Percentiles rank a stretch among this genome's conserved stretches.
These are phyloP conservation scores for Idaea straminata DNA, from an alignment of 2,888 invertebrate species.

Conservation along the genomic window DNA sequence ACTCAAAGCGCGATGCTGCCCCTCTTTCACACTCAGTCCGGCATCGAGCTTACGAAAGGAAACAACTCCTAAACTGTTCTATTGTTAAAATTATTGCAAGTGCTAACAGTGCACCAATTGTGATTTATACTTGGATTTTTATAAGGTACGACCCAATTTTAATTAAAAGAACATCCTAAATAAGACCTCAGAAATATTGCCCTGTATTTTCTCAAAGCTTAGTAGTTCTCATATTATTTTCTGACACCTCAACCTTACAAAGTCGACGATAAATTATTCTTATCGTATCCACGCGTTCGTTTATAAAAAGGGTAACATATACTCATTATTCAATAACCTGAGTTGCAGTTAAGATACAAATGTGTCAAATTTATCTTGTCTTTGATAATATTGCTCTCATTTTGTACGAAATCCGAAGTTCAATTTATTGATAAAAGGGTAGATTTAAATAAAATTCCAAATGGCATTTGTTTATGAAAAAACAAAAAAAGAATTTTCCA, in stretches of 20 bases:
- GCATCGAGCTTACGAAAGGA: conserved; percentile 59
- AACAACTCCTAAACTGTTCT: conserved; percentile 48
- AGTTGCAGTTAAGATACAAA: neutral
- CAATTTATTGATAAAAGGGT: neutral
- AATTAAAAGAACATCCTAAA: neutral
- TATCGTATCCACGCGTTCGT: neutral
- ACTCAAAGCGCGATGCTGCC: conserved; percentile 57
- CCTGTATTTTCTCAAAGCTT: neutral
- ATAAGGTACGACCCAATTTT: conserved; percentile 2
- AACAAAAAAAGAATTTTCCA: too few relatives aligned
- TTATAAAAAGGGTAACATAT: neutral
- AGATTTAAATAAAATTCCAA: neutral
- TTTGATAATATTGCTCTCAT: neutral
- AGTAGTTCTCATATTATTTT: neutral
- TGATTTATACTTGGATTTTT: conserved; percentile 25
- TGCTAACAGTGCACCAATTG: conserved; percentile 30
- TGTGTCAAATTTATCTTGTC: neutral
- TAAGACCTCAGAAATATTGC: neutral
- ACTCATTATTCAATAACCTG: neutral
- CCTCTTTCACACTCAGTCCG: conserved; percentile 55
- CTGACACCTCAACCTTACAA: neutral
- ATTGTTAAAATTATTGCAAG: conserved; percentile 23
- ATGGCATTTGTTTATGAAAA: too few relatives aligned
- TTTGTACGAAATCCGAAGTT: neutral
- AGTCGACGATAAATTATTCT: neutral